Conservation (phyloP, 2,113 vertebrate genomes). For the Dinomys branickii region DNA sequence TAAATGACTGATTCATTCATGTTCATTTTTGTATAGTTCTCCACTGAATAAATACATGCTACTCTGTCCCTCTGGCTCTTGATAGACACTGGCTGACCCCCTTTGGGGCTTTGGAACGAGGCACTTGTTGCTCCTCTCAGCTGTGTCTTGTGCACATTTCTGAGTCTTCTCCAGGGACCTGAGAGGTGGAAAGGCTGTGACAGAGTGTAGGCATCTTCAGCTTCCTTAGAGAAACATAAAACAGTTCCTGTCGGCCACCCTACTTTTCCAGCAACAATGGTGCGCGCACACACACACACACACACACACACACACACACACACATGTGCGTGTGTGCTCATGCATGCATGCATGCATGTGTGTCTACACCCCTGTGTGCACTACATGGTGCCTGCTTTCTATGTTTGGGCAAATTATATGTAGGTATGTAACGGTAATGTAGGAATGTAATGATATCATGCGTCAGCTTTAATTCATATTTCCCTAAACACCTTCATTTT, state of each 20-base stretch:
- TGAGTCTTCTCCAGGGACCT: neutral
- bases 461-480: neutral
- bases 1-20: neutral
- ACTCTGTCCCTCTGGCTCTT: neutral
- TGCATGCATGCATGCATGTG: too few relatives aligned
- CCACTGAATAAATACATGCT: neutral
- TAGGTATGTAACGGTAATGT: too few relatives aligned
- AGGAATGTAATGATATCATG: too few relatives aligned
- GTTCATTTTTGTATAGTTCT: neutral
- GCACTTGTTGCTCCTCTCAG: neutral
- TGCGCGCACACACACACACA: too few relatives aligned
- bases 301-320: too few relatives aligned
- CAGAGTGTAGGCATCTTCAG: neutral
- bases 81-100: neutral
- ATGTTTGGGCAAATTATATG: too few relatives aligned
- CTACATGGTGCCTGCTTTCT: too few relatives aligned
- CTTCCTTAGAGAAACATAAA: neutral
- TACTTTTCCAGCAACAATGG: too few relatives aligned
- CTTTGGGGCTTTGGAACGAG: neutral
- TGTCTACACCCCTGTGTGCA: neutral
- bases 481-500: neutral
- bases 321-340: too few relatives aligned
- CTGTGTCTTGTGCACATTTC: neutral
- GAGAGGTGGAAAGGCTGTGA: neutral
- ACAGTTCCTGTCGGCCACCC: too few relatives aligned